Conservation (phyloP, 2,888 invertebrate genomes). For the Acrobasis suavella region DNA sequence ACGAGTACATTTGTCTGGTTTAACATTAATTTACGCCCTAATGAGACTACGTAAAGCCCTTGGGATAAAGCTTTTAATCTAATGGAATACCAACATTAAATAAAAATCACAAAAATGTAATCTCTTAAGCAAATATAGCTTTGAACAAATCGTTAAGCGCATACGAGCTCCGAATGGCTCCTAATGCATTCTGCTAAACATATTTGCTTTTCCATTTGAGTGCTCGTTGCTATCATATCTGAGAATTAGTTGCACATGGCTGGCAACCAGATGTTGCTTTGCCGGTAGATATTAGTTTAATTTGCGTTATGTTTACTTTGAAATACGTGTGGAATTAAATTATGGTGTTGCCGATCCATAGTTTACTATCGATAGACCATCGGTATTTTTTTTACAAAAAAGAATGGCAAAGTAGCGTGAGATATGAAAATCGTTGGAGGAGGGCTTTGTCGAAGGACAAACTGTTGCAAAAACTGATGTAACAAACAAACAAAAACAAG, state of each 20-base stretch:
- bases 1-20: no score
- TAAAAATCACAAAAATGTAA: slow-evolving; percentile 13
- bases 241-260: slow-evolving; percentile 27
- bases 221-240: slow-evolving; percentile 24
- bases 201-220: slow-evolving; percentile 29
- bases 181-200: slow-evolving; percentile 27
- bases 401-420: no score
- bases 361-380: no score
- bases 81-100: neutral
- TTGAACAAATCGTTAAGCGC: slow-evolving; percentile 4
- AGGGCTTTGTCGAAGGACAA: no score
- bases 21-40: no score
- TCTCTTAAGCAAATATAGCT: slow-evolving; percentile 8
- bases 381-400: no score
- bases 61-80: neutral
- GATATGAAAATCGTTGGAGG: no score
- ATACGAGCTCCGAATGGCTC: slow-evolving; percentile 19
- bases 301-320: neutral
- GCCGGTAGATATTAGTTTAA: neutral
- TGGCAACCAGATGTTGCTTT: slow-evolving; percentile 12
- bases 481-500: no score
- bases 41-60: neutral
- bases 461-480: no score
- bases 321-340: neutral
- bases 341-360: no score